These are phyloP conservation scores for Medauroidea extradentata DNA, from an alignment of 1,140 invertebrate species.

Conservation along the genomic window DNA sequence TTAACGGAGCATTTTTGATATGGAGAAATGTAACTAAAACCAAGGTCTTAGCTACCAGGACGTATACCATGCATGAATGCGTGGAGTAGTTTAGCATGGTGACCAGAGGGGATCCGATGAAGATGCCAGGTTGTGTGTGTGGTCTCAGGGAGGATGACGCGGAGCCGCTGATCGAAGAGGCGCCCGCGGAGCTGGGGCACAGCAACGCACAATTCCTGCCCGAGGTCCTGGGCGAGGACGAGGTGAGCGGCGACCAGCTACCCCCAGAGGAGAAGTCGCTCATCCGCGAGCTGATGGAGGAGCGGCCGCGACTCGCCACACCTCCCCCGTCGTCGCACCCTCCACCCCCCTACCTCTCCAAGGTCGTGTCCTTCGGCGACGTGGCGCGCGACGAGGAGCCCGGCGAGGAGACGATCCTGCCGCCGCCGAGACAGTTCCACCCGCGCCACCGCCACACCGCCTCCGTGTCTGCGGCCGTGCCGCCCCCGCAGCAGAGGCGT, in stretches of 20 bases:
- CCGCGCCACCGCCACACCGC: conserved; percentile 40
- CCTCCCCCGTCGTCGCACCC: conserved; percentile 37
- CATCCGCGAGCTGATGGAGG: conserved; percentile 24
- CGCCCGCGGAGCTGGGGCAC: conserved; percentile 17
- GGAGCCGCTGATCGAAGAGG: conserved; percentile 33
- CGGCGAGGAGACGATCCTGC: conserved; percentile 40
- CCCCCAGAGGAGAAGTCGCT: conserved; percentile 21
- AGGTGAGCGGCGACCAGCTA: conserved; percentile 23
- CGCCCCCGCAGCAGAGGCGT: conserved; percentile 36
- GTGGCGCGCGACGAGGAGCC: conserved; percentile 22
- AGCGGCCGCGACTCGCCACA: conserved; percentile 37
- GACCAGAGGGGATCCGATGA: too few species aligned
- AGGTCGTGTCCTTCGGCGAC: conserved; percentile 45
- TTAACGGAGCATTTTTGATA: too few species aligned
- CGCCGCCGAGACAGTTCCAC: conserved; percentile 42
- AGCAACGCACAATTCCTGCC: conserved; percentile 28
- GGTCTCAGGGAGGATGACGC: conserved; percentile 25
- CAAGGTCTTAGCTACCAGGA: too few species aligned
- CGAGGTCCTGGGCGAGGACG: conserved; percentile 38
- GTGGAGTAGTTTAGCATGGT: too few species aligned
- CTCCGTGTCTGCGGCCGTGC: conserved; percentile 24
- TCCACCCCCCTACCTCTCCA: conserved; percentile 36
- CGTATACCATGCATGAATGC: too few species aligned
- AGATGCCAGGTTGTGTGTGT: too few species aligned
- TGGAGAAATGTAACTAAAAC: too few species aligned